Evolutionary conservation across 2,888 invertebrate species (phyloP).

Genomic region (Prenolepis imparis): DNA sequence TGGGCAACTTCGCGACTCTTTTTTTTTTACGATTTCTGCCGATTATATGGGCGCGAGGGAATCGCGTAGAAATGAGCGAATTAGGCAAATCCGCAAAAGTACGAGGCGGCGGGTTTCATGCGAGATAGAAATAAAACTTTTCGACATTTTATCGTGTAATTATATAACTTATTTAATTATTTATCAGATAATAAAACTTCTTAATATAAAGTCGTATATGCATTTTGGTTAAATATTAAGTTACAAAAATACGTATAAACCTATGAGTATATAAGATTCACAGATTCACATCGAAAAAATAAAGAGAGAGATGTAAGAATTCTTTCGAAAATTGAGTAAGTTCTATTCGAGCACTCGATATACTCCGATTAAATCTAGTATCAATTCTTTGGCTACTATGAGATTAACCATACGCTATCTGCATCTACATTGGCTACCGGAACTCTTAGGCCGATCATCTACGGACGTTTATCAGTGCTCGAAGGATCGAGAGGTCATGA

Average conservation of each 20-base stretch:
- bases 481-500: constrained; percentile 64
- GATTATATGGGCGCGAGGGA: constrained; percentile 32
- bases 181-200: not conserved
- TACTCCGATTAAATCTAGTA: not conserved
- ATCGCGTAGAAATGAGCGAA: constrained; percentile 69
- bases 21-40: constrained; percentile 47
- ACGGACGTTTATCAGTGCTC: constrained; percentile 53
- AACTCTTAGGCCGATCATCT: constrained; percentile 66
- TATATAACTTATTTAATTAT: not conserved
- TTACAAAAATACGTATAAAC: not conserved
- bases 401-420: constrained; percentile 67
- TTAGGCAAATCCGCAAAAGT: constrained; percentile 69
- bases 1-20: constrained; percentile 17
- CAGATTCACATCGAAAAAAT: not conserved
- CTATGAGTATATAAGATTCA: not conserved
- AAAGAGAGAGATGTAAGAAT: not conserved
- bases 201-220: not conserved
- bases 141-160: not conserved
- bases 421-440: constrained; percentile 77
- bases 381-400: not conserved
- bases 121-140: not conserved
- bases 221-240: not conserved
- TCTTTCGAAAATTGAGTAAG: not conserved
- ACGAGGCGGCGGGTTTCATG: not conserved
- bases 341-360: not conserved